Base-by-base conservation (phyloP, 2,888 invertebrate genomes). In the Clanis bilineata region DNA sequence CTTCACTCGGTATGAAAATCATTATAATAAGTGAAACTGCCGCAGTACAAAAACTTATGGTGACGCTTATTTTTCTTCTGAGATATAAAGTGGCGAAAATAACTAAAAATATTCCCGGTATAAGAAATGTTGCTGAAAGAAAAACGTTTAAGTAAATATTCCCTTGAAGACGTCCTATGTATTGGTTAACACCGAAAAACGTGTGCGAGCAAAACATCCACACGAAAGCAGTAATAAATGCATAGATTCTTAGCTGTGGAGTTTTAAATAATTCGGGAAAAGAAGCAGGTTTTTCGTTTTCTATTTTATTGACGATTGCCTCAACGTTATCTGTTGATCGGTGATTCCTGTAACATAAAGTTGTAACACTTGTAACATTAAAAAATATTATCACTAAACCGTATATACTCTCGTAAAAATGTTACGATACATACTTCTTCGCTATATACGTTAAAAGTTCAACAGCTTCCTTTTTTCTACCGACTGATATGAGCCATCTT, bases 161-260 rank as follows among this genome's bases (percentile, higher is more conserved):
- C 2, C 97, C 97, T 58, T 95, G 95, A 15, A 96, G 87, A 63
- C 95, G 94, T 0, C 96, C 95, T 56, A 96, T 95, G 77, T 95
- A 97, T 76, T 97, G 96, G 22, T 96, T 95, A 41, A 97, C 92
- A 0, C 97, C 97, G 72, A 96, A 98, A 82, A 96, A 96, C 56
- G 96, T 95, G 80, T 97, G 93, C 4, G 97, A 95, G 60, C 96
- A 95, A 4, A 95, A 95, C 64, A 96, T 88, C 97, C 97, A 97
- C 68, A 95, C 94, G 63, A 95, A 94, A 62, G 94, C 94, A 70
- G 95, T 94, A 55, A 94, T 93, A 1, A 96, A 76, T 0, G 95
- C 95, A 74, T 95, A 95, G 12, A 88, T 72, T 63, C 96, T 90
- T 78, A 96, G 93, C 75, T 94, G 95, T 0, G 94, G 94, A 0